Conservation (phyloP, 2,888 invertebrate species). For the Leucozona laternaria region DNA sequence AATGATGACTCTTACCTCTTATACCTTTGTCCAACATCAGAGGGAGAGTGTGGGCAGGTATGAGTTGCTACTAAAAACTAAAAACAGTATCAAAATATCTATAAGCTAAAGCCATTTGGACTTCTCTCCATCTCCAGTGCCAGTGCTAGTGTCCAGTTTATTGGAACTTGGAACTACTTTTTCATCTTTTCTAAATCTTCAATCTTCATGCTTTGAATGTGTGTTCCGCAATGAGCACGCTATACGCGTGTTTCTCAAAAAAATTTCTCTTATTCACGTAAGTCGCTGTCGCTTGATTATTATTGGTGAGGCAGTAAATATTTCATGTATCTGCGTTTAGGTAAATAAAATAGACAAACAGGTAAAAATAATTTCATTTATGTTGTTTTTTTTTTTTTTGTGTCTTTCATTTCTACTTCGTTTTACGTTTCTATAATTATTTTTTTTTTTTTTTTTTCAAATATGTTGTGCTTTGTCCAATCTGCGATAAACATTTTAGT, state of each 20-base stretch:
- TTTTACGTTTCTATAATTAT: conserved; percentile 46
- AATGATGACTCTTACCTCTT: conserved; percentile 25
- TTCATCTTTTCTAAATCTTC: conserved; percentile 17
- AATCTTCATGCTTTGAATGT: conserved; percentile 29
- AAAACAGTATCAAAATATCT: conserved; percentile 37
- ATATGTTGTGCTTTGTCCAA: conserved; percentile 70
- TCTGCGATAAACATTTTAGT: conserved; percentile 76
- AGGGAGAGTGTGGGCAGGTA: conserved; percentile 48
- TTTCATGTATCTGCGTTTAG: conserved; percentile 62
- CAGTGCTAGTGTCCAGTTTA: background rate
- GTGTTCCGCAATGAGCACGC: conserved; percentile 63
- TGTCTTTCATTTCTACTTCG: conserved; percentile 27
- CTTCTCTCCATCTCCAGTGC: conserved; percentile 6
- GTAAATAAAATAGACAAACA: conserved; percentile 72
- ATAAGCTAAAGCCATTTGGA: conserved; percentile 43
- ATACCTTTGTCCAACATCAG: background rate
- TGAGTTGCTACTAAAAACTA: conserved; percentile 3
- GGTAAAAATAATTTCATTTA: conserved; percentile 72
- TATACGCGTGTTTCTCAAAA: conserved; percentile 13
- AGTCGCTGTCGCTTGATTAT: conserved; percentile 61
- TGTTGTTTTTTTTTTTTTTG: conserved; percentile 32
- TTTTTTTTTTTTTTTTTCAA: conserved; percentile 44
- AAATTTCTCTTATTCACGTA: conserved; percentile 58
- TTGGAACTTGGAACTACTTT: background rate
- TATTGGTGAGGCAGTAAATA: conserved; percentile 68